phyloP scores from a whole-genome alignment of 1,140 invertebrate species.

The Chrysomallon squamiferum region DNA sequence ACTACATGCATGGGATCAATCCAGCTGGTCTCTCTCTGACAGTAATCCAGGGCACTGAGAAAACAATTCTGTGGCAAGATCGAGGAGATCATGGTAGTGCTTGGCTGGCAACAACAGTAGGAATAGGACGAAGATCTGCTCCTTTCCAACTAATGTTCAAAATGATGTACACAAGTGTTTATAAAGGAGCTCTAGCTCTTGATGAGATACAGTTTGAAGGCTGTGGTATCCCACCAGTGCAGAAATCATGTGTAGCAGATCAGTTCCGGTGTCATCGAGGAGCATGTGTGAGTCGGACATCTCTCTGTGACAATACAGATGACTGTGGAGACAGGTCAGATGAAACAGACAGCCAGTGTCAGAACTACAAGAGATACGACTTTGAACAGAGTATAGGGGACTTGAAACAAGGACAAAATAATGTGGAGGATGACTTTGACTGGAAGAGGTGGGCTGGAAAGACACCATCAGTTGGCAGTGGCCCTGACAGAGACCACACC shows the following conservation, averaged over 20 bases:
- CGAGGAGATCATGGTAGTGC: neutral
- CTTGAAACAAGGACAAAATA: slow-evolving; percentile 28
- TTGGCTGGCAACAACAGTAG: slow-evolving; percentile 43
- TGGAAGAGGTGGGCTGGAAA: slow-evolving; percentile 31
- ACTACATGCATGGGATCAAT: slow-evolving; percentile 74
- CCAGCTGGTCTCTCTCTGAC: slow-evolving; percentile 30
- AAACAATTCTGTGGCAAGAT: slow-evolving; percentile 24
- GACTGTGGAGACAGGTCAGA: slow-evolving; percentile 59
- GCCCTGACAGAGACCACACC: slow-evolving; percentile 47
- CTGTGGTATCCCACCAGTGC: slow-evolving; percentile 38
- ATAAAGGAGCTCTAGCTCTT: slow-evolving; percentile 48
- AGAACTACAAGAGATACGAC: slow-evolving; percentile 29
- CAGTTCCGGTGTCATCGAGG: slow-evolving; percentile 36
- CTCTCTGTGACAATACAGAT: slow-evolving; percentile 51
- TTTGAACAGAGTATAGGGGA: slow-evolving; percentile 42
- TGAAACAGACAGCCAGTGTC: slow-evolving; percentile 37
- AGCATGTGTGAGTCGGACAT: slow-evolving; percentile 30
- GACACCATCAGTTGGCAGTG: slow-evolving; percentile 31
- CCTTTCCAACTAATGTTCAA: slow-evolving; percentile 38
- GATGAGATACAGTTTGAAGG: slow-evolving; percentile 51
- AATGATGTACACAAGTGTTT: slow-evolving; percentile 21
- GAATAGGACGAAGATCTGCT: slow-evolving; percentile 28
- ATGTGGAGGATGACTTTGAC: slow-evolving; percentile 47
- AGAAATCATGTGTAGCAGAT: slow-evolving; percentile 12
- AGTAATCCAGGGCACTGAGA: slow-evolving; percentile 5